Base-by-base conservation (phyloP, 37 sponge, comb jelly and placozoan genomes). In the Eunapius fragilis region DNA sequence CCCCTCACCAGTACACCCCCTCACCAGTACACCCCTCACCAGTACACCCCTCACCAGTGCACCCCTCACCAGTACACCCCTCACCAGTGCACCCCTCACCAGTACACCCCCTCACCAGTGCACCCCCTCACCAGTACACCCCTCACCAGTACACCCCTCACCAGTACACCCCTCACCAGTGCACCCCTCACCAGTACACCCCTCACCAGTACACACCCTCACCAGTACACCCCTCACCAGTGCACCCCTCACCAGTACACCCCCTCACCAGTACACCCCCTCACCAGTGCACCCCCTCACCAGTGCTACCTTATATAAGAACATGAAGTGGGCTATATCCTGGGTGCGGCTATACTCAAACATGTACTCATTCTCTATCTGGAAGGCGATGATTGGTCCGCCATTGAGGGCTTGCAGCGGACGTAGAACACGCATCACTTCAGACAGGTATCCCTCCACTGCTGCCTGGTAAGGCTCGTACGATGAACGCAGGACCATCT, bases 331-430 rank as follows among this genome's bases (percentile, higher is more conserved):
- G 0, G 69, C 28, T n/a, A 7, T 25, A 70, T 67, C 26, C 14
- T 33, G 23, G 17, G 71, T 27, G 25, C 67, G 81, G 11, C 47
- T 32, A 19, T 35, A 50, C 31, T 84, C 87, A 24, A 31, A 30
- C 23, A 75, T 86, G 68, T 81, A 92, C 74, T 95, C 96, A 67
- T 95, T 95, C 82, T 97, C 97, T 2, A 94, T 68, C 71, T 97
- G 97, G 76, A 97, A 87, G 2, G 93, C 97, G 38, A 97, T 97
- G 86, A 97, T 90, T 17, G 97, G 95, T 0, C 97, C 97, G 0
- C 97, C 97, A 41, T 87, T 70, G 25, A 83, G 9, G 12, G 82
- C 85, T 85, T 94, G 98, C 24, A 97, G 84, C 2, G 94, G 90
- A 1, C 45, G 71, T 19, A 97, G 77, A 35, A 93, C 32, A 41